These are phyloP conservation scores for Sebastes glaucus DNA, from an alignment of 2,797 vertebrate genomes.

Conservation along the genomic window DNA sequence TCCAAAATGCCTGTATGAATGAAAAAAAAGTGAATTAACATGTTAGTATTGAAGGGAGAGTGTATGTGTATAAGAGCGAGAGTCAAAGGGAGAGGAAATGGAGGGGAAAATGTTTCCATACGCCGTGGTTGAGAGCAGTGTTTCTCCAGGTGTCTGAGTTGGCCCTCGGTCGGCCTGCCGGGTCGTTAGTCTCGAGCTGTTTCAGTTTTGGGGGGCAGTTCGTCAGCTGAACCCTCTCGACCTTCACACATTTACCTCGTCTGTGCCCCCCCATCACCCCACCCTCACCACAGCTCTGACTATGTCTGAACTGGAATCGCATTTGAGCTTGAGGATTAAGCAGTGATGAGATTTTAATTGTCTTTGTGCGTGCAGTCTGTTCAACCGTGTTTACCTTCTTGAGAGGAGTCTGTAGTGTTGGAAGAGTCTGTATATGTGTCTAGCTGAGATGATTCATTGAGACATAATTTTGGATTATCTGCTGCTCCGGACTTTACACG, in stretches of 20 bases:
- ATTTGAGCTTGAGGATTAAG: background rate
- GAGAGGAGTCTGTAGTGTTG: conserved; percentile 1
- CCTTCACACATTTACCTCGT: conserved; percentile 43
- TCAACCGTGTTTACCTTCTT: conserved; percentile 11
- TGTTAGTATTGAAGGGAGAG: conserved; percentile 30
- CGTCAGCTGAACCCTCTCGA: conserved; percentile 38
- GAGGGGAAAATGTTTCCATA: conserved; percentile 73
- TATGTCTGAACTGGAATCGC: conserved; percentile 6
- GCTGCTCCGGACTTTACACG: background rate
- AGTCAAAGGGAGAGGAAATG: conserved; percentile 61
- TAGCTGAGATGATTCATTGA: background rate
- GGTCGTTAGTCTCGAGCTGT: conserved; percentile 53
- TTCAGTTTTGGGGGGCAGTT: conserved; percentile 32
- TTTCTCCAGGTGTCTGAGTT: conserved; percentile 81
- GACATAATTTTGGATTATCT: background rate
- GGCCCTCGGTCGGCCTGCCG: conserved; percentile 36
- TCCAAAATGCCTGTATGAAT: conserved; percentile 18
- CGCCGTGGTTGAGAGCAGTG: conserved; percentile 67
- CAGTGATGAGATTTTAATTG: conserved; percentile 4
- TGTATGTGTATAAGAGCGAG: conserved; percentile 33
- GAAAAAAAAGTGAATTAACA: conserved; percentile 38
- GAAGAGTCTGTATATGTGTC: background rate
- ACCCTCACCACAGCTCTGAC: background rate
- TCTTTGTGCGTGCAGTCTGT: conserved; percentile 19
- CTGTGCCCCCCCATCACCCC: background rate